A percentile compares a stretch with the other conserved stretches of the same genome.
phyloP scores from a whole-genome alignment of 2,888 invertebrate genomes.

The Drosophila emarginata region DNA sequence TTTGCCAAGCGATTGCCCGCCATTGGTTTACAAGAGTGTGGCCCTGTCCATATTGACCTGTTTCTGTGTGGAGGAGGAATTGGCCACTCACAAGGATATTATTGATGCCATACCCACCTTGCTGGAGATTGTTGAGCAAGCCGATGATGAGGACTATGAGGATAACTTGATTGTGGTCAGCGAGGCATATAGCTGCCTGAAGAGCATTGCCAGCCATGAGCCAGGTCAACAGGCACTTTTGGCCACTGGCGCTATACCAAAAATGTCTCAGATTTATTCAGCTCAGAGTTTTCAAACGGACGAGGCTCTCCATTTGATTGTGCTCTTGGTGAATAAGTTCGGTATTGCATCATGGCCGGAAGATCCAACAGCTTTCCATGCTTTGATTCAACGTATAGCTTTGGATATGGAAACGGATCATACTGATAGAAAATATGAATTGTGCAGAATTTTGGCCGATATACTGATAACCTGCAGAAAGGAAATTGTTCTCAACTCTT shows the following conservation, averaged over 20 bases:
- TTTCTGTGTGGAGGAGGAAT: constrained; percentile 91
- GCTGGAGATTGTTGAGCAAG: constrained; percentile 91
- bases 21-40: constrained; percentile 94
- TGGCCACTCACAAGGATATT: constrained; percentile 92
- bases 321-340: constrained; percentile 88
- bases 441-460: constrained; percentile 90
- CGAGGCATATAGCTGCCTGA: constrained; percentile 92
- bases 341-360: constrained; percentile 90
- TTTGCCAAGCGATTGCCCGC: constrained; percentile 93
- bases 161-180: constrained; percentile 93
- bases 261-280: constrained; percentile 93
- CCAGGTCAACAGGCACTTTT: constrained; percentile 91
- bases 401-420: constrained; percentile 94
- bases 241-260: constrained; percentile 89
- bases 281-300: constrained; percentile 95
- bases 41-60: constrained; percentile 93
- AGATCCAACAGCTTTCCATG: constrained; percentile 91
- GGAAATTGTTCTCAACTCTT: constrained; percentile 85
- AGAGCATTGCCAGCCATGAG: constrained; percentile 90
- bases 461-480: constrained; percentile 89
- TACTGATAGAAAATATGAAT: constrained; percentile 93
- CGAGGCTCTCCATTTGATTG: constrained; percentile 91
- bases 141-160: constrained; percentile 92
- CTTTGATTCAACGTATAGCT: constrained; percentile 91
- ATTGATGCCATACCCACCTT: constrained; percentile 91